Evolutionary conservation across 2,888 invertebrate genomes (phyloP).

Genomic region (Dasypogon diadema): DNA sequence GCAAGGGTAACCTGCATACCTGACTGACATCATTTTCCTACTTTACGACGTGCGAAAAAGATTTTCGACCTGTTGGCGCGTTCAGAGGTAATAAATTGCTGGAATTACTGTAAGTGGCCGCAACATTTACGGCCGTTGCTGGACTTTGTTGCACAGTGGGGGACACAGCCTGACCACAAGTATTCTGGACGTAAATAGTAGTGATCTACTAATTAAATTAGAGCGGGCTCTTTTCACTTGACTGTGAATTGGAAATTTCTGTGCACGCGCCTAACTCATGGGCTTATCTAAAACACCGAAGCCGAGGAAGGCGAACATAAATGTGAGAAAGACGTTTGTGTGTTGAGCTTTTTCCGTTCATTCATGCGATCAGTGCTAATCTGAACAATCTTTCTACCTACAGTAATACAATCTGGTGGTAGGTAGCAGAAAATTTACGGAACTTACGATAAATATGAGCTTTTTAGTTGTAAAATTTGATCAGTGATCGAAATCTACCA

Average conservation of each 20-base stretch:
- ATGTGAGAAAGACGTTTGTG: not conserved
- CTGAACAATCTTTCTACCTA: not conserved
- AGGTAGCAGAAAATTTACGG: not conserved
- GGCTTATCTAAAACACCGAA: too few relatives aligned
- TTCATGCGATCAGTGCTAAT: too few relatives aligned
- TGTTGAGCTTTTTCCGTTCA: not conserved
- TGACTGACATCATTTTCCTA: not conserved
- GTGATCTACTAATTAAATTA: conserved; percentile 24
- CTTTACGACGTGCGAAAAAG: not conserved
- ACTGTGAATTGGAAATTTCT: not conserved
- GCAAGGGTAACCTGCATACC: too few relatives aligned
- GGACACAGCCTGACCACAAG: not conserved
- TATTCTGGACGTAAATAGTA: not conserved
- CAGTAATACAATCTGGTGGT: not conserved
- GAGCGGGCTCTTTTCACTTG: not conserved
- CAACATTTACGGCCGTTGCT: not conserved
- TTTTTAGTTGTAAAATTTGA: not conserved
- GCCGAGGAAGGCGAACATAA: too few relatives aligned
- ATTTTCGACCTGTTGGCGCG: conserved; percentile 10
- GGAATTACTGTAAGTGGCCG: not conserved
- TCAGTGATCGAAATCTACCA: too few relatives aligned
- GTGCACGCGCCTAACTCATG: too few relatives aligned
- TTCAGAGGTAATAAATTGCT: conserved; percentile 5
- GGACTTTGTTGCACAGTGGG: not conserved
- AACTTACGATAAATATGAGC: not conserved